Base-by-base conservation (phyloP, 2,797 vertebrate genomes). In the Miichthys miiuy region DNA sequence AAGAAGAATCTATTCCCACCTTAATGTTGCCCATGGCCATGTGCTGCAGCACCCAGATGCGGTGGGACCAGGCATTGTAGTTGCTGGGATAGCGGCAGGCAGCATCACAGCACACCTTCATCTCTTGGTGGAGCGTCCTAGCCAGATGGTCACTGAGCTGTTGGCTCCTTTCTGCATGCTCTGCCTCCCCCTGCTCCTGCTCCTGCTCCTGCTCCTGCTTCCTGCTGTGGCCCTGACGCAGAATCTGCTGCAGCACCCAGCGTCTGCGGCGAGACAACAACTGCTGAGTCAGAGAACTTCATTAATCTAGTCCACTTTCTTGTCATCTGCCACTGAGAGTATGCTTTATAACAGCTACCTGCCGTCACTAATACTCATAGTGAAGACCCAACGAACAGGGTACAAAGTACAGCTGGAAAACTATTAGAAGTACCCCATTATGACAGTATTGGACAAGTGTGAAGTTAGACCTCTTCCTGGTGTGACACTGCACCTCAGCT, bases 41-140 rank as follows among this genome's bases (percentile, higher is more conserved):
- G 82, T 97, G 95, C 80, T 98, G 97, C 68, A 99, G 92, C 80
- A 99, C 97, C 98, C 98, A 99, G 90, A 98, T 98, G 58, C 98
- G 97, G 91, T 99, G 98, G 17, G 98, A 99, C 98, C 98, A 99
- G 87, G 98, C 98, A 8, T 99, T 99, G 89, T 99, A 99, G 94
- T 99, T 99, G 92, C 98, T 99, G 77, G 98, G 96, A 57, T 99
- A 99, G 34, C 97, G 96, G 71, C 96, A 95, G 18, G 98, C 97
- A 12, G 98, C 98, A n/a, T 98, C 97, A 10, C 94, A 91, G 84
- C 98, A 99, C 76, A 99, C 96, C 73, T 94, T 96, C 94, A 99
- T 97, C 92, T 99, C 98, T 72, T 98, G 96, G 72, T 94, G 96
- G 57, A 98, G 91, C 2, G 96, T 92, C 74, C 80, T 89, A 55